Percentiles rank a stretch among this genome's conserved stretches.
These are phyloP conservation scores for Pelusios castaneus DNA, from an alignment of 2,113 vertebrate species.

Conservation along the genomic window DNA sequence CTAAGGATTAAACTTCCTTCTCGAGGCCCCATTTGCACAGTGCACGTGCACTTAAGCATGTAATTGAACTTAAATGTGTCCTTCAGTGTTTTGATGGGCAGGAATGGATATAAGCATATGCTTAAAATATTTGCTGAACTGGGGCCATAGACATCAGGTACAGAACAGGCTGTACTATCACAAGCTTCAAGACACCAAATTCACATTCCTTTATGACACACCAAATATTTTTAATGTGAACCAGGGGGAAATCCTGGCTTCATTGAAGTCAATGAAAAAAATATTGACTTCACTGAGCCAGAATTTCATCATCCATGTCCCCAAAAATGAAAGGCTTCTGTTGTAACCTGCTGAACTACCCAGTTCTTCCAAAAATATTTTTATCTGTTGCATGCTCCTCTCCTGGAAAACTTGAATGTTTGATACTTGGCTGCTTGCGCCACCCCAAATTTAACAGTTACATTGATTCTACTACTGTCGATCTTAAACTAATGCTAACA, in stretches of 20 bases:
- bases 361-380: accelerated
- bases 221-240: neutral
- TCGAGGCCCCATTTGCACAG: neutral
- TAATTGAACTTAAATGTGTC: neutral
- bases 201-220: neutral
- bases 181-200: neutral
- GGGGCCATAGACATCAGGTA: neutral
- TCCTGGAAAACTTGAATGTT: neutral
- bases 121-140: neutral
- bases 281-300: accelerated
- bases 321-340: neutral
- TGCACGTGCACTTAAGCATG: neutral
- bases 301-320: neutral
- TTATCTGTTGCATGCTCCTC: neutral
- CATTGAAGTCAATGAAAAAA: neutral
- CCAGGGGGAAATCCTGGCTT: neutral
- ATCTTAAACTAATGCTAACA: neutral
- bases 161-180: neutral
- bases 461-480: neutral
- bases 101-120: neutral
- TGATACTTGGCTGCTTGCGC: accelerated
- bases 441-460: neutral
- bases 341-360: accelerated
- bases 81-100: neutral
- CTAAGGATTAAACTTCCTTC: neutral